Evolutionary conservation across 2,888 invertebrate species (phyloP).

Genomic region (Andrena haemorrhoa): DNA sequence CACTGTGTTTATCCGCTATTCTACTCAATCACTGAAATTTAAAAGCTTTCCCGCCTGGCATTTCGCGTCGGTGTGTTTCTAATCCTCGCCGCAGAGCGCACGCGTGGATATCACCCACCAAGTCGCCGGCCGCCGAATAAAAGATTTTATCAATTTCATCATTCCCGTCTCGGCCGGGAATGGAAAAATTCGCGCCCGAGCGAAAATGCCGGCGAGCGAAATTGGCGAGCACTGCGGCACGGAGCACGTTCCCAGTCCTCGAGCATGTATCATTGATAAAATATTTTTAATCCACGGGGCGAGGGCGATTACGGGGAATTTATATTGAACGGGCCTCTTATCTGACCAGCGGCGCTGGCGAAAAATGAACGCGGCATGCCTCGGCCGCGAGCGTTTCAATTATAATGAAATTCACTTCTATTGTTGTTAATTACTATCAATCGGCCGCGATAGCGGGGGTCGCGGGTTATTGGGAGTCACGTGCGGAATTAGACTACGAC

Average conservation of each 20-base stretch:
- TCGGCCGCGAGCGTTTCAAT: constrained; percentile 45
- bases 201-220: background rate
- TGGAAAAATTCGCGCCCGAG: background rate
- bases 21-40: background rate
- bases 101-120: background rate
- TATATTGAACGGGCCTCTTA: constrained; percentile 40
- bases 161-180: background rate
- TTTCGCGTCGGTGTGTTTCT: background rate
- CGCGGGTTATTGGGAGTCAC: constrained; percentile 57
- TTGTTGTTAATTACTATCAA: constrained; percentile 57
- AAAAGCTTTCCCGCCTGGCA: background rate
- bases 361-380: constrained; percentile 15
- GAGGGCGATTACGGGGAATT: constrained; percentile 35
- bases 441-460: constrained; percentile 44
- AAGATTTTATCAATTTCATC: too few species aligned
- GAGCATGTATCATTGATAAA: constrained; percentile 39
- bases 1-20: constrained; percentile 15
- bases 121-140: too few species aligned
- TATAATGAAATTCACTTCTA: constrained; percentile 58
- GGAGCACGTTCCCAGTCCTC: background rate
- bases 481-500: constrained; percentile 61
- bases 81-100: too few species aligned
- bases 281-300: constrained; percentile 42
- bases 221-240: background rate
- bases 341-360: constrained; percentile 18